Evolutionary conservation across 2,113 vertebrate species (phyloP), one percentile per base, ranked within the genome.

Genomic region (Crotalus tigris): DNA sequence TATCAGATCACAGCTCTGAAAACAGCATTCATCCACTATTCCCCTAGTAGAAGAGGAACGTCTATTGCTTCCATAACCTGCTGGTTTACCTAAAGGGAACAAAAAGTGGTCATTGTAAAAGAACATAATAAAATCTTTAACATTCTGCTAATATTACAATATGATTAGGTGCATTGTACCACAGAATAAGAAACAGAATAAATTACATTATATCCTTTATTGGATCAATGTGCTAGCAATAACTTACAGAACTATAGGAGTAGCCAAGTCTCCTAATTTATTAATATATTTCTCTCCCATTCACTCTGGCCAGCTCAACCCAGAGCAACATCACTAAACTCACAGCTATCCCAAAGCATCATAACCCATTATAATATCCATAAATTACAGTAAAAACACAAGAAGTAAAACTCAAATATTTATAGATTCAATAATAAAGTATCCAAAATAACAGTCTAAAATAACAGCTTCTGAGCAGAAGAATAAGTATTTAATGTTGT

Each of bases 21-120:
- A 99, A 98, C 99, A 99, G 98, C 99, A 99, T 95, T 99, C 99
- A 3, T 99, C 98, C 97, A 99, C 99, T 61, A 99, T 99, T 96
- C 99, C 99, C 51, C 98, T 98, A 96, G 98, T 98, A 89, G 98
- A 98, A n/a, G 98, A 96, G 92, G 99, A 98, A 95, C 99, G 98
- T 94, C 98, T 98, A 96, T 97, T 99, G 94, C 98, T 98, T 93
- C 99, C 99, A 53, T 99, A 99, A 91, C 99, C 99, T 24, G 98
- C 98, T 55, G 99, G 99, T 98, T 99, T 99, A 97, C 98, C 99
- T 99, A 75, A 90, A 64, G 33, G 90, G 93, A 95, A 95, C 89
- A 97, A 61, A 95, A 94, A 91, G 54, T 10, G n/a, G 13, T 53
- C 44, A 29, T 5, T 96, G 96, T 93, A 61, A 49, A 93, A 89